Evolutionary conservation across 2,113 vertebrate genomes (phyloP).

Genomic region (Aldabrachelys gigantea): DNA sequence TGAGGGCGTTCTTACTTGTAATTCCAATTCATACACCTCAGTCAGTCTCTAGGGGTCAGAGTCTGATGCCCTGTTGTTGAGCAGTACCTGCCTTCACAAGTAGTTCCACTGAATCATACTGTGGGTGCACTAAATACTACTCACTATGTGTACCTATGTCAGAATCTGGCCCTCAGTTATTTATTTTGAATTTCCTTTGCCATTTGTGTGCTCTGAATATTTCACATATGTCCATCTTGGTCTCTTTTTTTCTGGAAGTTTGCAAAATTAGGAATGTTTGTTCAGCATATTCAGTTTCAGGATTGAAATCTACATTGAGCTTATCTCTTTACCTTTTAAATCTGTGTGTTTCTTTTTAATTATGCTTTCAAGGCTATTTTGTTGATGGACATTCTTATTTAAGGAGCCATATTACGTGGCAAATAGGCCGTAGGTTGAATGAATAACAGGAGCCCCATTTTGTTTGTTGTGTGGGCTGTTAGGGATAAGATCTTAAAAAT

Average conservation of each 20-base stretch:
- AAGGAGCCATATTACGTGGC: not conserved
- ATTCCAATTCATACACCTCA: not conserved
- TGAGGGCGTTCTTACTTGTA: not conserved
- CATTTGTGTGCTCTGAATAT: not conserved
- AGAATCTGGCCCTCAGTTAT: not conserved
- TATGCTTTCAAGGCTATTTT: not conserved
- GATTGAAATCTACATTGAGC: not conserved
- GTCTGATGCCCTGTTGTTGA: conserved; percentile 18
- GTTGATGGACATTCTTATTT: not conserved
- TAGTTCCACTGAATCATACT: not conserved
- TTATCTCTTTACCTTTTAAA: not conserved
- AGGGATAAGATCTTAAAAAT: not conserved
- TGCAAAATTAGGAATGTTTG: not conserved
- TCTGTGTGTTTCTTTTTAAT: not conserved
- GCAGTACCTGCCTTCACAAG: not conserved
- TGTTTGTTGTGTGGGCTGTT: not conserved
- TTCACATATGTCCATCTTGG: not conserved
- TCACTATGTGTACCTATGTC: not conserved
- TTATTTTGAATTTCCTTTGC: not conserved
- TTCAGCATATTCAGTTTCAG: conserved; percentile 3
- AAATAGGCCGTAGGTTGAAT: not conserved
- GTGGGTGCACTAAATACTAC: conserved; percentile 11
- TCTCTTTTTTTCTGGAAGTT: conserved; percentile 54
- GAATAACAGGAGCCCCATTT: not conserved
- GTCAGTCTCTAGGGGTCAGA: not conserved